Evolutionary conservation across 2,113 vertebrate genomes (phyloP).

Genomic region (Gallinago jamesoni): DNA sequence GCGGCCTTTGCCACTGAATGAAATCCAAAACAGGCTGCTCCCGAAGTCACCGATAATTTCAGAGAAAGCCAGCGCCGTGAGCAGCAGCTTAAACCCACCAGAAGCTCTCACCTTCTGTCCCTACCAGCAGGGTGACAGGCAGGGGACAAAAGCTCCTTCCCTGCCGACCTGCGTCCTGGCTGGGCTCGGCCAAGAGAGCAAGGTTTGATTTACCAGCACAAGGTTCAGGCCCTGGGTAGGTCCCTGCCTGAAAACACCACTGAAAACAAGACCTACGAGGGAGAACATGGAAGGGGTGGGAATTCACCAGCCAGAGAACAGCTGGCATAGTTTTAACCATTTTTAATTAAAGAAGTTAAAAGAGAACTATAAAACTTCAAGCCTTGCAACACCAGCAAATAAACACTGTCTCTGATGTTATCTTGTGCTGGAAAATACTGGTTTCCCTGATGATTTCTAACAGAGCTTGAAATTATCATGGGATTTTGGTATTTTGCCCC

Average conservation of each 20-base stretch:
- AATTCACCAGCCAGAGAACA: background rate
- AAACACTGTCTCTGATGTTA: background rate
- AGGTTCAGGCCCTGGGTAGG: background rate
- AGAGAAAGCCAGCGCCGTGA: background rate
- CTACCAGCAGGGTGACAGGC: background rate
- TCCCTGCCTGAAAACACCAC: background rate
- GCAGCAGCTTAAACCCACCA: background rate
- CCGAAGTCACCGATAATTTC: background rate
- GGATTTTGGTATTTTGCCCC: background rate
- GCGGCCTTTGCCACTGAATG: background rate
- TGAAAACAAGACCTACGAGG: background rate
- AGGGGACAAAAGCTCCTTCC: background rate
- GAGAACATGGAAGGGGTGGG: background rate
- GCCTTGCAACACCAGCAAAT: background rate
- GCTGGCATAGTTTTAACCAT: background rate
- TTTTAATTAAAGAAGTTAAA: constrained; percentile 22
- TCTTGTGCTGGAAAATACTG: background rate
- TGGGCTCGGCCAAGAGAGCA: background rate
- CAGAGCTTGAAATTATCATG: background rate
- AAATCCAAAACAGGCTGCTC: background rate
- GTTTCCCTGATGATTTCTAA: background rate
- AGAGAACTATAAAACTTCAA: constrained; percentile 16
- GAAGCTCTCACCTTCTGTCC: background rate
- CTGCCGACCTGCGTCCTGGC: accelerated
- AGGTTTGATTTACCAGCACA: background rate